phyloP scores from a whole-genome alignment of 2,113 vertebrate species.

The Microcebus lehilahytsara region DNA sequence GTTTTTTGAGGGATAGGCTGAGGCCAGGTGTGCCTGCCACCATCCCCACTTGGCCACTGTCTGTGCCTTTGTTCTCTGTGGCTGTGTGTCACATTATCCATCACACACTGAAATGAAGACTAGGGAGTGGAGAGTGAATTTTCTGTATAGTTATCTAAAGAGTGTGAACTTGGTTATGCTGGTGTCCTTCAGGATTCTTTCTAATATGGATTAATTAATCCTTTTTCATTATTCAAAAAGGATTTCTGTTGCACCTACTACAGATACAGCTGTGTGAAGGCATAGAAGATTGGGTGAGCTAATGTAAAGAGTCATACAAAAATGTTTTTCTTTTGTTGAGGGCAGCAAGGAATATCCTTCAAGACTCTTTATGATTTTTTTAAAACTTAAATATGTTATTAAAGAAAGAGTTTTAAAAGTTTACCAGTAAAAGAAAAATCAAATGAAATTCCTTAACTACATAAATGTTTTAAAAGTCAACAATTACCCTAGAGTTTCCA shows the following conservation, averaged over 20 bases:
- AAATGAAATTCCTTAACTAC: not conserved
- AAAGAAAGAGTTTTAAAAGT: not conserved
- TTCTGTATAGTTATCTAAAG: not conserved
- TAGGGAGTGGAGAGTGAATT: not conserved
- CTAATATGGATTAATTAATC: not conserved
- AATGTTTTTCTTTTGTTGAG: not conserved
- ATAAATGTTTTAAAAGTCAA: not conserved
- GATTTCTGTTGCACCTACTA: not conserved
- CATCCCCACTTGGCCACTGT: not conserved
- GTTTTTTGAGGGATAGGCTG: not conserved
- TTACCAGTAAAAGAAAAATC: not conserved
- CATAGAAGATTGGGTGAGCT: not conserved
- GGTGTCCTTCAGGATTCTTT: not conserved
- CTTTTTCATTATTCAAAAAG: not conserved
- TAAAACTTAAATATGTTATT: not conserved
- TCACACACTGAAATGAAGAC: not conserved
- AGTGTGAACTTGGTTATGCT: not conserved
- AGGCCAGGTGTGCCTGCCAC: not conserved
- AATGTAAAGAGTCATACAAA: not conserved
- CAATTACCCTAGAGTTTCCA: not conserved
- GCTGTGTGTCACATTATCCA: no score
- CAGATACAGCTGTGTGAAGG: not conserved
- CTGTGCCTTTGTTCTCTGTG: rapidly evolving
- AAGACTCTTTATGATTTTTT: not conserved
- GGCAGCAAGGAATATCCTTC: not conserved